phyloP scores from a whole-genome alignment of 2,113 vertebrate species.

The Tricholaema leucomelas region DNA sequence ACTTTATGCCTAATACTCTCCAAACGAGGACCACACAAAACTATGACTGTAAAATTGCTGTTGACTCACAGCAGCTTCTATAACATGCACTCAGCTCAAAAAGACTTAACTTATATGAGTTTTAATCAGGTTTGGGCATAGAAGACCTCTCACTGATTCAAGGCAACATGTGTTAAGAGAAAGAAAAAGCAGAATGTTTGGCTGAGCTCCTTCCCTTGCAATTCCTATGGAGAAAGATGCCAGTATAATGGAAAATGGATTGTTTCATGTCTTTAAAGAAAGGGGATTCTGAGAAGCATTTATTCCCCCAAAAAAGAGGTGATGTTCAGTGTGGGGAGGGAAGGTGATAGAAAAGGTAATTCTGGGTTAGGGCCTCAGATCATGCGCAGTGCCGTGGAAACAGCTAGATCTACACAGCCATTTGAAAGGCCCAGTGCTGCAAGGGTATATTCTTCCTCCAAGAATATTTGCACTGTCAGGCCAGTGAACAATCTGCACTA shows the following conservation, averaged over 20 bases:
- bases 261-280: background rate
- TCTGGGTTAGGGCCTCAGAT: background rate
- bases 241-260: background rate
- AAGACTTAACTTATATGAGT: conserved; percentile 52
- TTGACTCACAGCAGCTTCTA: conserved; percentile 72
- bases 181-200: conserved; percentile 16
- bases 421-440: background rate
- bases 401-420: background rate
- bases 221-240: background rate
- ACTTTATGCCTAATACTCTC: conserved; percentile 47
- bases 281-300: background rate
- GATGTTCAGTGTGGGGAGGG: background rate
- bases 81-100: conserved; percentile 50
- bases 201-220: background rate
- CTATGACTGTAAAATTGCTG: conserved; percentile 63
- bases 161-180: background rate
- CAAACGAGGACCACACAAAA: conserved; percentile 76
- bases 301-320: background rate
- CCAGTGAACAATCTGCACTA: background rate
- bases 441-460: background rate
- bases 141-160: conserved; percentile 59
- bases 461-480: background rate
- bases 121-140: conserved; percentile 71
- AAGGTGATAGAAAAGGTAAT: background rate
- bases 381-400: background rate